Conservation (phyloP, 2,888 invertebrate genomes). For the Callinectes sapidus region DNA sequence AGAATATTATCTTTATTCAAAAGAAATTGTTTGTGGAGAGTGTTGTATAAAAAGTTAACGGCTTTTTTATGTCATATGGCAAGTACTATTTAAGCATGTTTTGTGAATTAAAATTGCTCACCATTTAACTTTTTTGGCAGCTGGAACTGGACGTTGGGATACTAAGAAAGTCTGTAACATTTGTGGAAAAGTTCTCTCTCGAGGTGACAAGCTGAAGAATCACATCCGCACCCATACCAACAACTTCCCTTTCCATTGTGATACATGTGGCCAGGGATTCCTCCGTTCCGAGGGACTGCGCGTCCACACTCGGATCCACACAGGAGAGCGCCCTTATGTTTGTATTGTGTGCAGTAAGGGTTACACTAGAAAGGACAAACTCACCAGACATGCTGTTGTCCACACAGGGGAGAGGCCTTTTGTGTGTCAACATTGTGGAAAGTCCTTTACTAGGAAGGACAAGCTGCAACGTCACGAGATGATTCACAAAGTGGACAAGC, state of each 20-base stretch:
- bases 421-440: constrained; percentile 71
- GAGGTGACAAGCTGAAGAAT: constrained; percentile 72
- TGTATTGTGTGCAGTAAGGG: constrained; percentile 71
- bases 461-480: constrained; percentile 72
- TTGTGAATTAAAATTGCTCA: not conserved
- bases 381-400: constrained; percentile 71
- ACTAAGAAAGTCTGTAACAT: constrained; percentile 72
- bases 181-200: constrained; percentile 72
- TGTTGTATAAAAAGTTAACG: not conserved
- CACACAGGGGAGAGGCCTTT: constrained; percentile 72
- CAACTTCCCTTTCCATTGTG: constrained; percentile 72
- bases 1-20: too few relatives aligned
- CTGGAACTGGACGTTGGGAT: constrained; percentile 65
- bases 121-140: not conserved
- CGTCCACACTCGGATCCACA: constrained; percentile 71
- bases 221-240: constrained; percentile 72
- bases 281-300: constrained; percentile 71
- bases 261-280: constrained; percentile 72
- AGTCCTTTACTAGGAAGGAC: constrained; percentile 72
- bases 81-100: not conserved
- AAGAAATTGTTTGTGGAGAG: too few relatives aligned
- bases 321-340: constrained; percentile 71
- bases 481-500: constrained; percentile 72
- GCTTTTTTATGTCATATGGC: not conserved
- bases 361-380: constrained; percentile 72